Conservation (phyloP, 2,888 invertebrate species). For the Punctoribates punctum region DNA sequence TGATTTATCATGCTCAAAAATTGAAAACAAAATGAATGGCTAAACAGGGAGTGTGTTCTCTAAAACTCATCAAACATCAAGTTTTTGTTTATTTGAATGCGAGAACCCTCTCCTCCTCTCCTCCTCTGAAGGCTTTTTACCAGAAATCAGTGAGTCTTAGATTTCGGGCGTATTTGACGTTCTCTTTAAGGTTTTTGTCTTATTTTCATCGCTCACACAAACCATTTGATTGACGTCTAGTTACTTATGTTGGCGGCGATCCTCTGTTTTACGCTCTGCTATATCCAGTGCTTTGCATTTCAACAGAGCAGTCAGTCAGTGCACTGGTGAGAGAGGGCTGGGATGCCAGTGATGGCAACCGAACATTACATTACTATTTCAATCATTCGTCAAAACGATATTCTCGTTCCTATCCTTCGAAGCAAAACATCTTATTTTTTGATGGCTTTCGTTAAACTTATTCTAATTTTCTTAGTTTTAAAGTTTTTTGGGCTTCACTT, state of each 20-base stretch:
- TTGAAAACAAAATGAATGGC: no score
- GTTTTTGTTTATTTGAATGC: no score
- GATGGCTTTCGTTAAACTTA: neutral
- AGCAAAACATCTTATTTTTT: conserved; percentile 25
- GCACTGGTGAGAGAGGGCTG: neutral
- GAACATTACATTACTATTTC: conserved; percentile 7
- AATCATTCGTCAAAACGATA: conserved; percentile 26
- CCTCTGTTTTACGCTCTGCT: neutral
- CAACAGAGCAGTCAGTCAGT: neutral
- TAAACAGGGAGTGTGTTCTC: no score
- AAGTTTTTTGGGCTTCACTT: neutral
- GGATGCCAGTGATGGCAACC: conserved; percentile 4
- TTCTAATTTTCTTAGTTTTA: neutral
- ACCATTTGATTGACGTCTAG: conserved; percentile 14
- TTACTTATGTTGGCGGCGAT: conserved; percentile 27
- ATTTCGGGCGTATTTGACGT: conserved; percentile 17
- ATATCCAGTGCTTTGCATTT: conserved; percentile 13
- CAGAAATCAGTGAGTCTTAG: neutral
- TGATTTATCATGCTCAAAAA: no score
- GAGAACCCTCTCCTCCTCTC: no score
- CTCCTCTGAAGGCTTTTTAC: neutral
- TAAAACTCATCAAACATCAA: no score
- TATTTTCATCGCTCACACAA: conserved; percentile 27
- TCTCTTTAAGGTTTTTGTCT: conserved; percentile 13
- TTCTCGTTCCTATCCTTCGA: neutral